phyloP scores from a whole-genome alignment of 2,888 invertebrate species.

The Eupithecia subumbrata region DNA sequence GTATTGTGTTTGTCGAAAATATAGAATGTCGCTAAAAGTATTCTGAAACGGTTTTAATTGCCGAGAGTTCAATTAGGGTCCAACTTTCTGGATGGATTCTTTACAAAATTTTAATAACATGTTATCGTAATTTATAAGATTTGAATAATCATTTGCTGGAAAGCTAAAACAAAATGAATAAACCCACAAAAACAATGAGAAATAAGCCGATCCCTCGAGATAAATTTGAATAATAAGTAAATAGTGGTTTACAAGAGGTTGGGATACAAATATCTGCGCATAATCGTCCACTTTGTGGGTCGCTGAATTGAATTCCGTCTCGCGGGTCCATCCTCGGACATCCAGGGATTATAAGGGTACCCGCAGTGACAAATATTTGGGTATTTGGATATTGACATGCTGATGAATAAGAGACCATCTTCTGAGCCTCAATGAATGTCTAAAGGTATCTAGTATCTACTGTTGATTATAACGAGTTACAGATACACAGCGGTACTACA shows the following conservation, averaged over 20 bases:
- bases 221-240: conserved; percentile 72
- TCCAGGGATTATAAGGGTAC: conserved; percentile 41
- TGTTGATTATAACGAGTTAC: background rate
- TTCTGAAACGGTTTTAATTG: background rate
- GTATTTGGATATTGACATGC: conserved; percentile 29
- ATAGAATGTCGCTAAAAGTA: background rate
- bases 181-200: background rate
- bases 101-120: background rate
- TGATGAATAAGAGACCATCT: conserved; percentile 19
- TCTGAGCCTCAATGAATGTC: background rate
- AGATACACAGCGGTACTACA: too few species aligned
- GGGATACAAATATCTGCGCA: conserved; percentile 67
- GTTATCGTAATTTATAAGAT: background rate
- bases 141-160: background rate
- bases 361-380: conserved; percentile 35
- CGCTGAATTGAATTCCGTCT: conserved; percentile 60
- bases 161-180: background rate
- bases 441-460: background rate
- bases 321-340: conserved; percentile 42
- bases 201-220: conserved; percentile 56
- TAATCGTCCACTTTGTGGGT: conserved; percentile 64
- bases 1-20: background rate
- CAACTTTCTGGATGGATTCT: background rate
- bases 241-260: conserved; percentile 60
- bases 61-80: background rate